These are phyloP conservation scores for Collichthys lucidus DNA, from an alignment of 2,113 vertebrate species.

Conservation along the genomic window DNA sequence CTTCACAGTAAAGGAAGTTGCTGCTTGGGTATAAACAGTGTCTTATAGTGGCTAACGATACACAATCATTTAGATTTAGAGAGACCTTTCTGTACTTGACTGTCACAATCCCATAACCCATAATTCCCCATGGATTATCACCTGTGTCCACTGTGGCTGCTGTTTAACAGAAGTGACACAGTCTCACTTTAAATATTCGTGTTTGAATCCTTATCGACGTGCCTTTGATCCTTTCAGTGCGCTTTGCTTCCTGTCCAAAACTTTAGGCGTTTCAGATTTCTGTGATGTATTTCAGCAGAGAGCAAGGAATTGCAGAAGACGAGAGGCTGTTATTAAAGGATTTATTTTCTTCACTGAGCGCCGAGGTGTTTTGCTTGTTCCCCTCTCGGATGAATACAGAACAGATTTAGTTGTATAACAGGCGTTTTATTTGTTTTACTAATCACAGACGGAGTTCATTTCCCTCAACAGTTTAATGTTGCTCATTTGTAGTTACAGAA, in stretches of 20 bases:
- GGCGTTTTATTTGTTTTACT: conserved; percentile 11
- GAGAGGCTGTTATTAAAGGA: neutral
- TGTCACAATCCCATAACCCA: neutral
- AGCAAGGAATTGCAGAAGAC: neutral
- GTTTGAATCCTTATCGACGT: neutral
- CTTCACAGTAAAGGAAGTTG: too few relatives aligned
- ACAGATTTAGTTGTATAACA: neutral
- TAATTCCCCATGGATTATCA: neutral
- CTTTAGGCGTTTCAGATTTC: neutral
- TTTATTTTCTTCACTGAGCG: neutral
- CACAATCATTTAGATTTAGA: neutral
- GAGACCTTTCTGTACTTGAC: neutral
- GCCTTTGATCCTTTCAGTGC: neutral
- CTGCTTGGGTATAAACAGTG: too few relatives aligned
- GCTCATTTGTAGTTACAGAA: conserved; percentile 7
- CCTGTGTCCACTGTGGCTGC: neutral
- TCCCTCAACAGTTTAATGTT: neutral
- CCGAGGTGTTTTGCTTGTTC: neutral
- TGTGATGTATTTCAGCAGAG: neutral
- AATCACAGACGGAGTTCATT: neutral
- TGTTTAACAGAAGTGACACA: neutral
- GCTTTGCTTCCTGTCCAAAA: neutral
- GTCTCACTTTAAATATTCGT: neutral
- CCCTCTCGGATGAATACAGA: conserved; percentile 2
- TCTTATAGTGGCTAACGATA: neutral